phyloP scores from a whole-genome alignment of 2,888 invertebrate species.

The Agonopterix heracliana region DNA sequence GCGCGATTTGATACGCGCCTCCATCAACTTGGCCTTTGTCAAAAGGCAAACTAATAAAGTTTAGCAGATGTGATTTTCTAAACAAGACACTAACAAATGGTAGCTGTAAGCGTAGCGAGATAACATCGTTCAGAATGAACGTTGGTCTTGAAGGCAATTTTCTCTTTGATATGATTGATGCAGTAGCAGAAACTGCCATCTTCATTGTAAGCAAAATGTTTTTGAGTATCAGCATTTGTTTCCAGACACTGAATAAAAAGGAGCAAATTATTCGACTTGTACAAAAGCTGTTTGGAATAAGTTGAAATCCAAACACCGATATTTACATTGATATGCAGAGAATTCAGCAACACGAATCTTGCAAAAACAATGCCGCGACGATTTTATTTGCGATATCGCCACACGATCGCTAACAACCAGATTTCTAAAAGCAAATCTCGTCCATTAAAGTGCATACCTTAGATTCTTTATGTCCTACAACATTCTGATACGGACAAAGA shows the following conservation, averaged over 20 bases:
- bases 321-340: constrained; percentile 37
- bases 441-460: constrained; percentile 46
- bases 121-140: constrained; percentile 44
- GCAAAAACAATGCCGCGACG: constrained; percentile 44
- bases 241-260: neutral
- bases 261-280: neutral
- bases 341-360: constrained; percentile 41
- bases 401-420: constrained; percentile 59
- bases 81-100: constrained; percentile 72
- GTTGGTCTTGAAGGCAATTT: constrained; percentile 42
- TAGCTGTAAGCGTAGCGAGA: constrained; percentile 37
- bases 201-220: neutral
- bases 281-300: constrained; percentile 1
- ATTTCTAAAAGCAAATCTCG: constrained; percentile 47
- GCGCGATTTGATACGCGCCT: constrained; percentile 72
- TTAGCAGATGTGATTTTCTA: constrained; percentile 73
- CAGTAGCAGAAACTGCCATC: constrained; percentile 11
- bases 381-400: constrained; percentile 58
- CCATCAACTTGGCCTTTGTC: constrained; percentile 67
- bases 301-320: constrained; percentile 23
- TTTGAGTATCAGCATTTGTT: no score
- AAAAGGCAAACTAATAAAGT: constrained; percentile 69
- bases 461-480: constrained; percentile 51
- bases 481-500: constrained; percentile 63
- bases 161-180: constrained; percentile 45